Base-by-base conservation (phyloP, 2,888 invertebrate species). In the Sarcophaga carnaria region DNA sequence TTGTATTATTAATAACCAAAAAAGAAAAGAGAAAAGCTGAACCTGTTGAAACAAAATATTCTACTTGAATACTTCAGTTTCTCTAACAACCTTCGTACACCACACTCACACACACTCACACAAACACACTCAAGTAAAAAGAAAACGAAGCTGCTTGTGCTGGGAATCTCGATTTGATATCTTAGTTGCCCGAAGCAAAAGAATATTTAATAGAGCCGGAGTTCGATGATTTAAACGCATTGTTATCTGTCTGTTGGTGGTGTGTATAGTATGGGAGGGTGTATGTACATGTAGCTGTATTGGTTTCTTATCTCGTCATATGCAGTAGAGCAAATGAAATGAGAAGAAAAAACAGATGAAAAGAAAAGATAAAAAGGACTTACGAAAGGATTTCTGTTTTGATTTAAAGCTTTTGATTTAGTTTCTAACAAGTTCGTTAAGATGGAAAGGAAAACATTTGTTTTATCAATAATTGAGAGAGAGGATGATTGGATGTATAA, bases 321-420 rank as follows among this genome's bases (percentile, higher is more conserved):
- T 10, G 27, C 72, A 78, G 78, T 3, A 74, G 47, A 74, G 47
- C 59, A 78, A 12, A 45, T 64, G 3, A 54, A 37, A 37, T 59
- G 60, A 37, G 37, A 20, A 47, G 22, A 47, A 71, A 45, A 60
- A 25, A 2, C 54, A 27, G 0, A 2, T 22, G 47, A 45, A 62
- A 54, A 37, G 54, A 12, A 63, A 70, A 4, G 11, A 37, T 49
- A 45, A 71, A 67, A 80, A 84, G 70, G 80, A 76, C 84, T 84
- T 84, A 64, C 17, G 27, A 84, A 80, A 84, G 80, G 79, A 84
- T 84, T 84, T 84, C 84, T 84, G 37, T 37, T 37, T 80, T 79
- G 79, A 75, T 79, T 80, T 80, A 54, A 72, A 79, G 69, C 78
- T 67, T 83, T 74, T 75, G 79, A 83, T 83, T 83, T 79, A 75